Conservation (phyloP, 2,113 vertebrate genomes). For the Orcinus orca region DNA sequence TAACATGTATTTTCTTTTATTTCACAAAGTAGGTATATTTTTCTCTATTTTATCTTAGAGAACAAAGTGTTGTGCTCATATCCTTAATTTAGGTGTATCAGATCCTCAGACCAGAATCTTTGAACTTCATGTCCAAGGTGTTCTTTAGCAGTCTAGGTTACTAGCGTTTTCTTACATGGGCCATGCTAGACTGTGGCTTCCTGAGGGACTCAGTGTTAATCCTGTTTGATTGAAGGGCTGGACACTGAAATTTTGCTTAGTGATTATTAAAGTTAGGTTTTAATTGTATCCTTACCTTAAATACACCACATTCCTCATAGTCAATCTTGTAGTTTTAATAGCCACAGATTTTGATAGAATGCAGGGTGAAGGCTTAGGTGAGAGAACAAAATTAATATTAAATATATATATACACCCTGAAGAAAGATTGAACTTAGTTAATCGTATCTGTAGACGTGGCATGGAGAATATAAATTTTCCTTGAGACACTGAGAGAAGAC, state of each 20-base stretch:
- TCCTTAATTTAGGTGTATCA: background rate
- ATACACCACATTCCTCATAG: background rate
- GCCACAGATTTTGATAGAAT: background rate
- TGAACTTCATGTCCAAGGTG: background rate
- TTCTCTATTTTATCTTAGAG: background rate
- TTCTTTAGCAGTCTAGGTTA: background rate
- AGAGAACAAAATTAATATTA: background rate
- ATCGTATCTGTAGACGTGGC: background rate
- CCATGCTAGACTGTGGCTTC: background rate
- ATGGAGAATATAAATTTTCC: background rate
- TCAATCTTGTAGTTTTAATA: background rate
- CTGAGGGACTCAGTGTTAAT: background rate
- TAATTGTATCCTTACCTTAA: background rate
- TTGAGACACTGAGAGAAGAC: background rate
- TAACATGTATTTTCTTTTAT: background rate
- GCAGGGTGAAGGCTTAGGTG: background rate
- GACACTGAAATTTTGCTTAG: background rate
- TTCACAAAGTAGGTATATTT: background rate
- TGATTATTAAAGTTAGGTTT: constrained; percentile 28
- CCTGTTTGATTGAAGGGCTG: background rate
- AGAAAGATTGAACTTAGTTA: background rate
- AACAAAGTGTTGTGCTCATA: background rate
- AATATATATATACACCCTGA: background rate
- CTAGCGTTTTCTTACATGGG: background rate
- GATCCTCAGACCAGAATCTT: background rate